Evolutionary conservation across 1,140 invertebrate species (phyloP).

Genomic region (Platyscapa corneri): DNA sequence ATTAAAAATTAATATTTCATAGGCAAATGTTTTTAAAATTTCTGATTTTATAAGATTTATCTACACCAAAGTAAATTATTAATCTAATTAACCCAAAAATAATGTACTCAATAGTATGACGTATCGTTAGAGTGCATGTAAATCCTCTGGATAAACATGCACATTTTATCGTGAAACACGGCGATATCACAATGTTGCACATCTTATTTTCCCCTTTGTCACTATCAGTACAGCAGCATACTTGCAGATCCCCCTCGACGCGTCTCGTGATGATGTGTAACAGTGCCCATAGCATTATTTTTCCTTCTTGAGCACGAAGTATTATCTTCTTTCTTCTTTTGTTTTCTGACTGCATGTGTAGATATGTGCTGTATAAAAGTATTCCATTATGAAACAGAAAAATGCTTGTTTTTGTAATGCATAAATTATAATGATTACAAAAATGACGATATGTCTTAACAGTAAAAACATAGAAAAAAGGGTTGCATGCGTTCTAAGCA

Average conservation of each 20-base stretch:
- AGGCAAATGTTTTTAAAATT: no score
- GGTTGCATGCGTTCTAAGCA: no score
- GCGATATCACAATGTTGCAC: neutral
- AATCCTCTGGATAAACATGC: neutral
- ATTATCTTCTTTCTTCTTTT: neutral
- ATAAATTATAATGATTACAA: slow-evolving; percentile 40
- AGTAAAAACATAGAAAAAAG: neutral
- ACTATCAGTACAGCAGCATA: neutral
- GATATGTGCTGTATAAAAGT: neutral
- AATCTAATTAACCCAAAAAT: neutral
- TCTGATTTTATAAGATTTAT: no score
- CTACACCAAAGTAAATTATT: no score
- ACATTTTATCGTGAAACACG: neutral
- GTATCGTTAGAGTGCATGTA: neutral
- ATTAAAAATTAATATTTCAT: no score
- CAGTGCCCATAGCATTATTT: neutral
- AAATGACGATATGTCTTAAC: neutral
- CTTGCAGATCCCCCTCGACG: neutral
- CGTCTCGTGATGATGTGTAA: neutral
- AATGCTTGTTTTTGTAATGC: neutral
- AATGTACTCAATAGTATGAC: neutral
- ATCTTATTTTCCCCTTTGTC: neutral
- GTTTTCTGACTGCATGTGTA: neutral
- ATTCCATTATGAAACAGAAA: slow-evolving; percentile 13
- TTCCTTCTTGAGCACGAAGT: slow-evolving; percentile 17